phyloP scores from a whole-genome alignment of 2,113 vertebrate species.

The Thalassoma bifasciatum region DNA sequence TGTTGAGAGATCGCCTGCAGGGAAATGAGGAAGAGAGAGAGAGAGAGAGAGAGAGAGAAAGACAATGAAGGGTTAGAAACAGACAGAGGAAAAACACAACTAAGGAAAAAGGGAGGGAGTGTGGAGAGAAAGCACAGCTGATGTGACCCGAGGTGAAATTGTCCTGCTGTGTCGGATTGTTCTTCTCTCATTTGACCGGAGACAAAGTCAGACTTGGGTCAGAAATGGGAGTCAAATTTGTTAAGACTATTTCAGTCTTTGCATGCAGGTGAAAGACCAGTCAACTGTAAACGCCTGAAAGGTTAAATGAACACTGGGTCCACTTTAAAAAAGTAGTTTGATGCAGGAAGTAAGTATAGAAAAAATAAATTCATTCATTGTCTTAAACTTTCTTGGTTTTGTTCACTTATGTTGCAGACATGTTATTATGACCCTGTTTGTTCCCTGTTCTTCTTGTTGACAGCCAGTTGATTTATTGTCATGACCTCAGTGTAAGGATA shows the following conservation, averaged over 20 bases:
- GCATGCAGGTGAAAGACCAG: background rate
- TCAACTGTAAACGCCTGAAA: background rate
- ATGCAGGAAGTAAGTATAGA: too few species aligned
- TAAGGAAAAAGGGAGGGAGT: background rate
- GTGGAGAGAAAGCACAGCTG: slow-evolving; percentile 4
- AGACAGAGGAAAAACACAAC: slow-evolving; percentile 25
- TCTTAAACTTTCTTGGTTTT: background rate
- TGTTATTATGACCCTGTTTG: background rate
- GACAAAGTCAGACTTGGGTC: background rate
- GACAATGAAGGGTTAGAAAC: slow-evolving; percentile 8
- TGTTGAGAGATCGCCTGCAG: slow-evolving; percentile 96
- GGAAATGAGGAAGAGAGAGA: slow-evolving; percentile 30
- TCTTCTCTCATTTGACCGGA: slow-evolving; percentile 25
- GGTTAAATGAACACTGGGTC: background rate
- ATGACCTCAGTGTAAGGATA: background rate
- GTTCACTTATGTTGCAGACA: background rate
- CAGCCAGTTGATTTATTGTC: background rate
- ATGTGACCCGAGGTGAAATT: slow-evolving; percentile 18
- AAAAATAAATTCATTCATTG: too few species aligned
- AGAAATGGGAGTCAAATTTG: slow-evolving; percentile 9
- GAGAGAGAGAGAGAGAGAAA: too few species aligned
- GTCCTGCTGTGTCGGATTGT: slow-evolving; percentile 25
- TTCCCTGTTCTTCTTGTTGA: background rate
- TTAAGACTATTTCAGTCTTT: background rate
- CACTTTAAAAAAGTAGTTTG: too few species aligned